Evolutionary conservation across 2,797 vertebrate species (phyloP).

Genomic region (Centroberyx gerrardi): DNA sequence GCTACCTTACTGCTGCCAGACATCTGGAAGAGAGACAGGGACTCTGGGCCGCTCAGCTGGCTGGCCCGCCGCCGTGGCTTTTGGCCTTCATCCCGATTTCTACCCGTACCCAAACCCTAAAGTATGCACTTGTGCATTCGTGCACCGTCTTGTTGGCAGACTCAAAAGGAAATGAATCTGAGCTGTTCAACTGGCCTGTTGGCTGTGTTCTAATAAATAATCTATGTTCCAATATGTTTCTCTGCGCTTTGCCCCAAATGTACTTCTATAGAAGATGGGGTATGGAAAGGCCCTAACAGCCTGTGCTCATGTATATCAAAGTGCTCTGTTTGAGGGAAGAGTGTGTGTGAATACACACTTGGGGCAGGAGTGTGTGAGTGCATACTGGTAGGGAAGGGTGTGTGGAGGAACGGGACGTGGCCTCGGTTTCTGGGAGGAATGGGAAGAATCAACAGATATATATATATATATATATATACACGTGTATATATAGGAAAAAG

Average conservation of each 20-base stretch:
- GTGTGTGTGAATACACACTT: constrained; percentile 5
- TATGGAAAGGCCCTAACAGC: constrained; percentile 1
- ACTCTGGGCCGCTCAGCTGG: constrained; percentile 53
- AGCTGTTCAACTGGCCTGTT: constrained; percentile 11
- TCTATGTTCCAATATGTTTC: constrained; percentile 13
- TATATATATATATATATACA: no score
- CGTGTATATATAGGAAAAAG: not conserved
- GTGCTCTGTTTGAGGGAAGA: not conserved
- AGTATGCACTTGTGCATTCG: constrained; percentile 59
- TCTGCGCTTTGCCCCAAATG: constrained; percentile 37
- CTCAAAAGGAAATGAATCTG: constrained; percentile 20
- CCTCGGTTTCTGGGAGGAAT: constrained; percentile 3
- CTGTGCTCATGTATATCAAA: constrained; percentile 23
- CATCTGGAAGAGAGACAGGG: constrained; percentile 49
- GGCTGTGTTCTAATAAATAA: constrained; percentile 5
- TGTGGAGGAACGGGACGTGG: constrained; percentile 37
- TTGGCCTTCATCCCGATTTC: constrained; percentile 38
- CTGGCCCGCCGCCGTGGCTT: constrained; percentile 46
- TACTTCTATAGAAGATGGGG: constrained; percentile 15
- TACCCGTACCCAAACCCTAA: constrained; percentile 36
- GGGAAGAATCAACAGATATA: constrained; percentile 46
- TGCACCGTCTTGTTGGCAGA: constrained; percentile 29
- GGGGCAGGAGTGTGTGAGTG: constrained; percentile 32
- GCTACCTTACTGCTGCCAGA: constrained; percentile 28
- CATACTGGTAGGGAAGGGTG: constrained; percentile 46